These are phyloP conservation scores for Eriocheir sinensis DNA, from an alignment of 1,140 invertebrate genomes.

Conservation along the genomic window DNA sequence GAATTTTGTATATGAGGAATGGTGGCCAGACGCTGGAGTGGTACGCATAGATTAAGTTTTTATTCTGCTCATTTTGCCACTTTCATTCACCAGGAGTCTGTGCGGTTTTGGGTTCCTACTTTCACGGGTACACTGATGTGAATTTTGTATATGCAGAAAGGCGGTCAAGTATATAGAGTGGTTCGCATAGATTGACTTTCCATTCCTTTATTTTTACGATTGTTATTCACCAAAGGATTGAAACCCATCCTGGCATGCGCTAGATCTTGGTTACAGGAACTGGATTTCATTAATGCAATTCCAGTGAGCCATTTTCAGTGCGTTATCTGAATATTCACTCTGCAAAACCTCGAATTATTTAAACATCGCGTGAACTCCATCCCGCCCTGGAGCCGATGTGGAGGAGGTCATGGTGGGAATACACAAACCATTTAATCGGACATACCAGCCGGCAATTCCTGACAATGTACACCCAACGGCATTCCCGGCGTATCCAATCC, in stretches of 20 bases:
- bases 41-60: background rate
- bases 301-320: background rate
- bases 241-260: background rate
- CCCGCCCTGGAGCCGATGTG: background rate
- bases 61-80: no score
- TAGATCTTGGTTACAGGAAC: background rate
- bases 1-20: background rate
- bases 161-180: no score
- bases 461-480: background rate
- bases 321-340: background rate
- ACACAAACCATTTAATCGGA: background rate
- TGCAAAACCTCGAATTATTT: background rate
- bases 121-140: no score
- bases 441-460: background rate
- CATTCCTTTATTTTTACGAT: background rate
- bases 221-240: background rate
- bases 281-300: background rate
- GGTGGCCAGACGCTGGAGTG: background rate
- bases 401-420: no score
- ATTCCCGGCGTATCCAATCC: no score
- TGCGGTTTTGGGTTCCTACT: no score
- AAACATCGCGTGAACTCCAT: background rate
- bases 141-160: background rate
- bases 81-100: no score
- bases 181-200: no score